Base-by-base conservation (phyloP, 1,140 invertebrate species). In the Zaprionus vittiger region DNA sequence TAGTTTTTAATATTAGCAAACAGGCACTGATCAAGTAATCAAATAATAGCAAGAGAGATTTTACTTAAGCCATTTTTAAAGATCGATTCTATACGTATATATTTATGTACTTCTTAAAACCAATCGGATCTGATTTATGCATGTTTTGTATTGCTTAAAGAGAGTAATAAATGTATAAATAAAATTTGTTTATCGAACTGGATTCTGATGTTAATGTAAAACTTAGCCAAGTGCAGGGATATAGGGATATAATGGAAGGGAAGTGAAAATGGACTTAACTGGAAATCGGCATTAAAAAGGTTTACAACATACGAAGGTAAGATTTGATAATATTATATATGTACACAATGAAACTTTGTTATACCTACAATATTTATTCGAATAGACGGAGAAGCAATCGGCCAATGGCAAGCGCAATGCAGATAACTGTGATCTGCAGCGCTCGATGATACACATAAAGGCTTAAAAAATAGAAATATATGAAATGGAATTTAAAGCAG, bases 61-160 rank as follows among this genome's bases (percentile, higher is more conserved):
- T 47, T 38, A 59, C 31, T 38, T 41, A 62, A 64, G 20, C 15
- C 52, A 55, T 55, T 44, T 47, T 55, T 6, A 6, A 14, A 52
- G 20, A 22, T 20, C 54, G 11, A 24, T 20, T 24, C 22, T 52
- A 24, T 52, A 52, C 47, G 20, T 52, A 52, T 24, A 4, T 52
- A 34, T 38, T 38, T 38, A 47, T 47, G 41, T 47, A 47, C 17
- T 6, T 44, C 9, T 22, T 22, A 17, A 34, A 20, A 47, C 7
- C 31, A 38, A 26, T 52, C 6, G 37, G 38, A 28, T 69, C 15
- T 41, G 52, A 56, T 64, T 24, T 66, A 66, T 55, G 69, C 44
- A 37, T 63, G 34, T 70, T 73, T 75, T 70, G 67, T 75, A 75
- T 63, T 69, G 49, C 65, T 70, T 64, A 34, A 17, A 63, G 14